Base-by-base conservation (phyloP, 2,888 invertebrate genomes). In the Byasa hedistus region DNA sequence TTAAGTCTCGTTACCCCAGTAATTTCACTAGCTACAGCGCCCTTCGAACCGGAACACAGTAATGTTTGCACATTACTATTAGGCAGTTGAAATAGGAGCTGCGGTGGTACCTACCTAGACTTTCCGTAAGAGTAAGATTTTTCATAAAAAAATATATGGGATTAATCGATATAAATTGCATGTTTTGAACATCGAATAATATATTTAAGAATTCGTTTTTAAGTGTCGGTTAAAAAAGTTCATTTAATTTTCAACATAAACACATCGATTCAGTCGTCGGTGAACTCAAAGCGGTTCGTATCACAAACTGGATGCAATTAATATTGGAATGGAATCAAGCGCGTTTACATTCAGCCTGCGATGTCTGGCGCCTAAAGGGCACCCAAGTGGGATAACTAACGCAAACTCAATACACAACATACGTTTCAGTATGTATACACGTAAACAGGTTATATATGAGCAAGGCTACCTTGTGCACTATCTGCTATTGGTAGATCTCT, bases 301-400 rank as follows among this genome's bases (percentile, higher is more conserved):
- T n/a, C 21, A 52, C 52, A 10, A 21, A 52, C 52, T 21, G 21
- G 21, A 52, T 52, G 52, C 52, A 52, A 52, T 52, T 52, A 52
- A 52, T 52, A 52, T 22, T n/a, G n/a, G n/a, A n/a, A 5, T n/a
- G 21, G 52, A 52, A 52, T 52, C 52, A n/a, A 52, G 52, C 5
- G 19, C 1, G n/a, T 1, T 52, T 21, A 21, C 21, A 44, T 44
- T 44, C 44, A 44, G 44, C 19, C 44, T 1, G 15, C 15, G 44
- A 44, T 1, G 19, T 15, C 44, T 19, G 44, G 52, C 27, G 60
- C 22, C 52, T 23, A 61, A 54, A 61, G 61, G 61, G 52, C 22
- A 15, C 4, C 27, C 44, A 51, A 52, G 27, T 32, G 60, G 27
- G 22, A 61, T 61, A 61, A 61, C 61, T 52, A 51, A 51, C 52